Conservation (phyloP, 2,797 vertebrate genomes). For the Anomalospiza imberbis region DNA sequence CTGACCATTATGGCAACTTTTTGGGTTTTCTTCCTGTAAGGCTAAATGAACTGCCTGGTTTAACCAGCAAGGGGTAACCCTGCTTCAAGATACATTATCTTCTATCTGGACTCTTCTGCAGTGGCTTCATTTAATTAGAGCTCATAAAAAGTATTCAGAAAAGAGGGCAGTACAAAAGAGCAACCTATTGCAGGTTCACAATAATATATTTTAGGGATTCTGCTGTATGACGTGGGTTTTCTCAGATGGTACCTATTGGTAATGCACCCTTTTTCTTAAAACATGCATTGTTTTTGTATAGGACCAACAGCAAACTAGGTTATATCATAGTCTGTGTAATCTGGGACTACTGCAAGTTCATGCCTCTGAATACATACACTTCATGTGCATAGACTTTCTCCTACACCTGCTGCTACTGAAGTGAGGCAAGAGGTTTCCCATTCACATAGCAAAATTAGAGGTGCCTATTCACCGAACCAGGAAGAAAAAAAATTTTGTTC, state of each 20-base stretch:
- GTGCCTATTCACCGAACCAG: not conserved
- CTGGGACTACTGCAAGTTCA: not conserved
- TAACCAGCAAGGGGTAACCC: not conserved
- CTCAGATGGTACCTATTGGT: not conserved
- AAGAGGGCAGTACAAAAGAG: not conserved
- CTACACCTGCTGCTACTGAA: not conserved
- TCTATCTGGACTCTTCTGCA: not conserved
- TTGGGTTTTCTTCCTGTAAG: accelerated
- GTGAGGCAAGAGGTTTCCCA: not conserved
- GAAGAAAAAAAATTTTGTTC: not conserved
- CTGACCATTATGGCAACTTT: not conserved
- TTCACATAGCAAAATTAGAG: not conserved
- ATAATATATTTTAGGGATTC: not conserved
- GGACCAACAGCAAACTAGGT: not conserved
- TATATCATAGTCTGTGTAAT: not conserved
- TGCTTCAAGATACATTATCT: not conserved
- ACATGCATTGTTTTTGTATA: not conserved
- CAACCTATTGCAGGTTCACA: not conserved
- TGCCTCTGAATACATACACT: not conserved
- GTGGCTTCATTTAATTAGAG: not conserved
- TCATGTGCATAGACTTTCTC: not conserved
- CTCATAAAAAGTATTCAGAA: not conserved
- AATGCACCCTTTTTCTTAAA: not conserved
- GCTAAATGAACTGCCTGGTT: not conserved
- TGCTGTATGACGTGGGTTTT: not conserved